Base-by-base conservation (phyloP, 2,797 vertebrate genomes). In the Rhinatrema bivittatum region DNA sequence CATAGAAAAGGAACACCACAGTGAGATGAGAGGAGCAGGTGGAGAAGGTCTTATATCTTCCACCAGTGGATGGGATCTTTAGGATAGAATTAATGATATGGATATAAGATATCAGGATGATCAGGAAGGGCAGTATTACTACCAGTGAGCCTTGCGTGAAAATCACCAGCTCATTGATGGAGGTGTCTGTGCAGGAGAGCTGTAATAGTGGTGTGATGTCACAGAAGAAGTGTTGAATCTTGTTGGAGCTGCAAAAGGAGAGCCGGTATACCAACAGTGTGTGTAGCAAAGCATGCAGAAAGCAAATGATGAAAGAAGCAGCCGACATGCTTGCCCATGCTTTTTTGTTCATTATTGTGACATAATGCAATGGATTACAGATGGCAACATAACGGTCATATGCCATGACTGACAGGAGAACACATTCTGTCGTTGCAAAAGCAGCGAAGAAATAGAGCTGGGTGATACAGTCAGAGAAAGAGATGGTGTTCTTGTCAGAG, bases 11-110 rank as follows among this genome's bases (percentile, higher is more conserved):
- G n/a, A 38, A 60, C 3, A 51, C 40, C 3, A 32, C 56, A 24
- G 45, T 24, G 14, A 60, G 9, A 32, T 57, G 62, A 13, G 57
- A 55, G 5, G 57, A 57, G 3, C 62, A 56, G 2, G 59, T 60
- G 6, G 63, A 66, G 29, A 66, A 60, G 16, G 50, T 53, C 8
- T 54, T 66, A 25, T 39, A 56, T 20, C 46, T 66, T 30, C 62
- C 46, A 1, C 59, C 46, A 24, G 26, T 36, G 29, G 59, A 60
- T 23, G 59, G 56, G 6, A 62, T 39, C 12, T 38, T 43, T 15
- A 66, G 25, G 20, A 66, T 51, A 25, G 50, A 60, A 15, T 32
- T 52, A 17, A 54, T 18, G 12, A 62, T 62, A 3, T 46, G 36
- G 6, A 30, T 32, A 8, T 15, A 64, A 33, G 6, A 52, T 15